Evolutionary conservation across 2,888 invertebrate genomes (phyloP).

Genomic region (Eupeodes latifasciatus): DNA sequence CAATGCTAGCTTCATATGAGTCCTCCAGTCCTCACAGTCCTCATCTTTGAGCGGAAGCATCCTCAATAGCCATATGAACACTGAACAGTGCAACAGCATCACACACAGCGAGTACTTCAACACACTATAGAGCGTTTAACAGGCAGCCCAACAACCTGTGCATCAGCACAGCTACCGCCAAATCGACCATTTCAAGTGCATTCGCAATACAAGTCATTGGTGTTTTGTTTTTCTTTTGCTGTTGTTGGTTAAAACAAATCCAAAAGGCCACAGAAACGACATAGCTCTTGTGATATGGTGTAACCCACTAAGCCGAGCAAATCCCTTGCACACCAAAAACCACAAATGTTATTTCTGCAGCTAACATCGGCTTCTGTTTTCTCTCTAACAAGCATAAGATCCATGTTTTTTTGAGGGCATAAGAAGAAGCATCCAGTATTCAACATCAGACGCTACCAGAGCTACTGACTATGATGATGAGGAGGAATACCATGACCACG

Average conservation of each 20-base stretch:
- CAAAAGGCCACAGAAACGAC: conserved; percentile 37
- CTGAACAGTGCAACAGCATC: neutral
- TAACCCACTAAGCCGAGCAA: conserved; percentile 75
- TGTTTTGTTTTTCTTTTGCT: conserved; percentile 4
- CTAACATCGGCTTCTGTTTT: conserved; percentile 75
- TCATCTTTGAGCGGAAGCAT: conserved; percentile 40
- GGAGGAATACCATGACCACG: conserved; percentile 18
- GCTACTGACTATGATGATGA: conserved; percentile 1
- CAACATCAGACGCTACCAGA: conserved; percentile 8
- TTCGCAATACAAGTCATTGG: conserved; percentile 40
- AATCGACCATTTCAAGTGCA: conserved; percentile 69
- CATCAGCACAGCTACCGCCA: conserved; percentile 52
- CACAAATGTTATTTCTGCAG: conserved; percentile 69
- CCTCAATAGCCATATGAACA: conserved; percentile 50
- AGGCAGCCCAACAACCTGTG: conserved; percentile 59
- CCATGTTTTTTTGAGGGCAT: conserved; percentile 67
- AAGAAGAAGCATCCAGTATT: conserved; percentile 45
- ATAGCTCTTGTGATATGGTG: conserved; percentile 47
- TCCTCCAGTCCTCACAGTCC: conserved; percentile 26
- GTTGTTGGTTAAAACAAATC: neutral
- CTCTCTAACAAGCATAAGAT: conserved; percentile 72
- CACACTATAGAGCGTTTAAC: conserved; percentile 43
- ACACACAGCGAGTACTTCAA: conserved; percentile 24
- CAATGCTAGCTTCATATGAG: conserved; percentile 38
- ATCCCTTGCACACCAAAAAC: conserved; percentile 68